These are phyloP conservation scores for Nestor notabilis DNA, from an alignment of 2,113 vertebrate genomes.

Conservation along the genomic window DNA sequence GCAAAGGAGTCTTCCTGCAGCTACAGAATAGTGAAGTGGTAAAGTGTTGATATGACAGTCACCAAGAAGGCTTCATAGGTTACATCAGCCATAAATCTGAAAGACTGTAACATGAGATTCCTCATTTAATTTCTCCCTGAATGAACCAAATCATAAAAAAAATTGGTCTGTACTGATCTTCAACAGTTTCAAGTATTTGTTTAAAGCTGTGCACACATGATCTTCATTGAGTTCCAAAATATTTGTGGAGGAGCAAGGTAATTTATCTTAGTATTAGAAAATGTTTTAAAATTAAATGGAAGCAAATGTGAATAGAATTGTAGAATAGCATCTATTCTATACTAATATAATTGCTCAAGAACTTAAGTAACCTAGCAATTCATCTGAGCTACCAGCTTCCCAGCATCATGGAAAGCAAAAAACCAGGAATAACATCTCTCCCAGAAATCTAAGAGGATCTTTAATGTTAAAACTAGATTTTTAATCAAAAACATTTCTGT, in stretches of 20 bases:
- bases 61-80: not conserved
- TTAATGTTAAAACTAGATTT: not conserved
- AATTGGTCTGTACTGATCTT: not conserved
- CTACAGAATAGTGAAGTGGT: not conserved
- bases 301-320: not conserved
- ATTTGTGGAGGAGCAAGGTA: not conserved
- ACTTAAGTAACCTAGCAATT: not conserved
- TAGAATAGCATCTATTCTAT: not conserved
- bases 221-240: not conserved
- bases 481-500: not conserved
- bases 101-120: not conserved
- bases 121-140: not conserved
- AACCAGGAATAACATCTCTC: not conserved
- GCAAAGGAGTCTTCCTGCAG: not conserved
- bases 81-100: not conserved
- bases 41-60: not conserved
- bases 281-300: not conserved
- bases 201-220: not conserved
- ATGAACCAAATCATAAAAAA: fast-evolving
- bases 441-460: not conserved
- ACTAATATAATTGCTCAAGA: not conserved
- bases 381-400: not conserved
- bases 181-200: not conserved
- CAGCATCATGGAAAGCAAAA: not conserved
- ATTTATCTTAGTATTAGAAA: not conserved